Evolutionary conservation across 2,113 vertebrate species (phyloP).

Genomic region (Gadus chalcogrammus): DNA sequence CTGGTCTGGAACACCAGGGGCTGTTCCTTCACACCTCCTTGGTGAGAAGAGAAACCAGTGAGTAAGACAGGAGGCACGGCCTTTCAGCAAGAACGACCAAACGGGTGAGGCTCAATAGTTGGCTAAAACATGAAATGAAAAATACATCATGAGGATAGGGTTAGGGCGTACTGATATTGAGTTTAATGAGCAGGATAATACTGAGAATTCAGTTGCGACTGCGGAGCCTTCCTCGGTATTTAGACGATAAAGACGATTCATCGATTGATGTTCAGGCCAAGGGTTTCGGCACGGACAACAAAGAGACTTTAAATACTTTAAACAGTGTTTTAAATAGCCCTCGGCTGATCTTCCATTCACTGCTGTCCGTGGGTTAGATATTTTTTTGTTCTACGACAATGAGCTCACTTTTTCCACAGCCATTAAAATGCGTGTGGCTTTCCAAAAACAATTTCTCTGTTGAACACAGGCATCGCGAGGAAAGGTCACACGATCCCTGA

Average conservation of each 20-base stretch:
- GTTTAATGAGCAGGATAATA: no score
- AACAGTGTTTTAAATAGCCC: conserved; percentile 32
- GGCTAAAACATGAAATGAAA: no score
- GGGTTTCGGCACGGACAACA: conserved; percentile 14
- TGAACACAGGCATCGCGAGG: conserved; percentile 28
- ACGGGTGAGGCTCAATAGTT: neutral
- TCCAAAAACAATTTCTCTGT: conserved; percentile 45
- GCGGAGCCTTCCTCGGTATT: no score
- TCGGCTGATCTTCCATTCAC: conserved; percentile 21
- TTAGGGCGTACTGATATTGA: no score
- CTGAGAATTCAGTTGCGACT: no score
- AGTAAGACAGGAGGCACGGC: neutral
- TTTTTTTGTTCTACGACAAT: conserved; percentile 34
- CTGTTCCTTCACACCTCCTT: conserved; percentile 67
- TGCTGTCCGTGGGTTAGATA: conserved; percentile 39
- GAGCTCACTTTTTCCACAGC: conserved; percentile 65
- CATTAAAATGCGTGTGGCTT: conserved; percentile 46
- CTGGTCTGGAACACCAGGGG: conserved; percentile 82
- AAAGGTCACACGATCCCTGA: conserved; percentile 19
- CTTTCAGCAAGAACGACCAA: neutral
- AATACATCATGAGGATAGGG: no score
- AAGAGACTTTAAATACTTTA: conserved; percentile 10
- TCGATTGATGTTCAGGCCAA: neutral
- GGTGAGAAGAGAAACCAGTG: conserved; percentile 19
- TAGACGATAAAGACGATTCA: no score